Percentiles rank a stretch among this genome's conserved stretches.
These are phyloP conservation scores for Aurelia sp. DNA, from an alignment of 30 jellyfish, hydroid and myxozoan genomes.

Conservation along the genomic window DNA sequence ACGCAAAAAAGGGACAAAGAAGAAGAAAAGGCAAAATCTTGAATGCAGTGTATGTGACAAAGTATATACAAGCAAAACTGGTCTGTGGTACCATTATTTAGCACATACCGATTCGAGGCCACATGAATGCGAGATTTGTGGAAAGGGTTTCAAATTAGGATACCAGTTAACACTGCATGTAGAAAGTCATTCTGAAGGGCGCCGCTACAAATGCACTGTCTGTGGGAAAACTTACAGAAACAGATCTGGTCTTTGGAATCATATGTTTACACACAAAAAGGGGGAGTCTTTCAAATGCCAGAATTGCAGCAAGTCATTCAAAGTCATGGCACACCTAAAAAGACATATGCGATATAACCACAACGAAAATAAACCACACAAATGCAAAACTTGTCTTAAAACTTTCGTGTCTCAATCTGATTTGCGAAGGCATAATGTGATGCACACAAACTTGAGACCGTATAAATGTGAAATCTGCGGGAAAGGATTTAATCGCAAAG, in stretches of 20 bases:
- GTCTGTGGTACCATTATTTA: neutral
- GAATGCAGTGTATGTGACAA: neutral
- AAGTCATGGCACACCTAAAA: neutral
- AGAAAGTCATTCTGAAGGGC: neutral
- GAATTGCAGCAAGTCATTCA: neutral
- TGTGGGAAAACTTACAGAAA: neutral
- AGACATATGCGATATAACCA: neutral
- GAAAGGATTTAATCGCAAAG: neutral
- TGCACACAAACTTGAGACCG: neutral
- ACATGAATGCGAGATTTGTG: constrained; percentile 4
- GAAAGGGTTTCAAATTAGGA: neutral
- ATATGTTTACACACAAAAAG: neutral
- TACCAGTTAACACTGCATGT: neutral
- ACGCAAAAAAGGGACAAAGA: too few species aligned
- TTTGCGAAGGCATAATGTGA: neutral
- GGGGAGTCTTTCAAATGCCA: neutral
- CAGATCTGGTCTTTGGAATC: constrained; percentile 3
- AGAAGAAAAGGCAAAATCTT: neutral
- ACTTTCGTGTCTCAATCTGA: neutral
- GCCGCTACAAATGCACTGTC: neutral
- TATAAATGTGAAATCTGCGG: neutral
- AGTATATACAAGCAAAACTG: neutral
- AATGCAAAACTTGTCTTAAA: neutral
- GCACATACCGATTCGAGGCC: constrained; percentile 1
- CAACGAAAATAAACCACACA: neutral